A percentile compares a stretch with the other conserved stretches of the same genome.
These are phyloP conservation scores for Drosophila gaucha DNA, from an alignment of 2,888 invertebrate species.

Conservation along the genomic window DNA sequence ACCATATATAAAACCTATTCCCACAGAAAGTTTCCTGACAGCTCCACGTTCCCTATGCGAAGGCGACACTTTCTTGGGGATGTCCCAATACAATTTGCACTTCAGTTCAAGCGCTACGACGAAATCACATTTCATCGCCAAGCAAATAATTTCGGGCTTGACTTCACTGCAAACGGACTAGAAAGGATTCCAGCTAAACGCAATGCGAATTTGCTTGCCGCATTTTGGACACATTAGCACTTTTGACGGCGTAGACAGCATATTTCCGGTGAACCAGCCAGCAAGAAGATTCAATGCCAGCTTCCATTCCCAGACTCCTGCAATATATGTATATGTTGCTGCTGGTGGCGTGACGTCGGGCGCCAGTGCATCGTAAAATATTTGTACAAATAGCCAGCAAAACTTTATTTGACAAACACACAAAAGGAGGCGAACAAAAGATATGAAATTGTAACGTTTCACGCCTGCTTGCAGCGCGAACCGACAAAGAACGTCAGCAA, in stretches of 20 bases:
- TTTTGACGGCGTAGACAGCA: constrained; percentile 54
- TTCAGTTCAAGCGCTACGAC: constrained; percentile 47
- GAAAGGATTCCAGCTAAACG: constrained; percentile 60
- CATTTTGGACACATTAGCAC: constrained; percentile 65
- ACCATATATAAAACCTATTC: background rate
- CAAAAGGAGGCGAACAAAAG: constrained; percentile 57
- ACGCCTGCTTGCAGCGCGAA: constrained; percentile 54
- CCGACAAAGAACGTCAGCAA: constrained; percentile 59
- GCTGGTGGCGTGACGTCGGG: constrained; percentile 39
- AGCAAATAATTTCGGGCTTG: constrained; percentile 70
- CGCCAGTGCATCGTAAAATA: constrained; percentile 68
- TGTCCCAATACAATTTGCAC: constrained; percentile 51
- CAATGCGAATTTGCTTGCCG: constrained; percentile 12
- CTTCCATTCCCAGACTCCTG: constrained; percentile 15
- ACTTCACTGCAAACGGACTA: constrained; percentile 63
- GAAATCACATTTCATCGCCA: constrained; percentile 30
- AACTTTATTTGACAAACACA: constrained; percentile 40
- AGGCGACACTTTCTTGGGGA: constrained; percentile 30
- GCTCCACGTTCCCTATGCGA: background rate
- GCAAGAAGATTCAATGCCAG: constrained; percentile 12
- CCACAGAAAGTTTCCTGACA: background rate
- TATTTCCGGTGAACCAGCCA: constrained; percentile 51
- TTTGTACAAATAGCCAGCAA: constrained; percentile 52
- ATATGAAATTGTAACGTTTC: constrained; percentile 72
- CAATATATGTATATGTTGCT: constrained; percentile 32